Percentiles rank a stretch among this genome's conserved stretches.
These are phyloP conservation scores for Diabrotica undecimpunctata DNA, from an alignment of 1,140 invertebrate genomes.

Conservation along the genomic window DNA sequence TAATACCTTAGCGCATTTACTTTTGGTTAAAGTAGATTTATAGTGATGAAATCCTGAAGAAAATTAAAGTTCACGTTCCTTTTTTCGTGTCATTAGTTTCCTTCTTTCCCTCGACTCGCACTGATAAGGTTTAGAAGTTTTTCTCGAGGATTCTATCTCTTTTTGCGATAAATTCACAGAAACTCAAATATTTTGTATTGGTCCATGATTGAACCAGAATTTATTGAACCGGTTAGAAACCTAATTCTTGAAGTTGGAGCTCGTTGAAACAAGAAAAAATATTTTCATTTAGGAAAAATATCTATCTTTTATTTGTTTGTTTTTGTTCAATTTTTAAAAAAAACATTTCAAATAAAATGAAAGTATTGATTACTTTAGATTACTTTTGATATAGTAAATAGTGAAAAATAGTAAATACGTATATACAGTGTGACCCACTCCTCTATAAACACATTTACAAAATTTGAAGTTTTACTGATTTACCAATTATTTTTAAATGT, in stretches of 20 bases:
- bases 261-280: background rate
- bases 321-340: too few species aligned
- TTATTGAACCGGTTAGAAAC: constrained; percentile 19
- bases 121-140: constrained; percentile 24
- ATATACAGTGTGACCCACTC: too few species aligned
- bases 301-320: too few species aligned
- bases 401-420: too few species aligned
- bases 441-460: too few species aligned
- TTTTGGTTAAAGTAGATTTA: constrained; percentile 41
- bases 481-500: too few species aligned
- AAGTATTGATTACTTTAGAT: too few species aligned
- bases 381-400: too few species aligned
- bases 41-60: constrained; percentile 43
- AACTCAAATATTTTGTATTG: constrained; percentile 23
- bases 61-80: constrained; percentile 41
- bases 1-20: constrained; percentile 40
- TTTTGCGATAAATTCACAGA: constrained; percentile 20
- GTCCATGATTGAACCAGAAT: constrained; percentile 19
- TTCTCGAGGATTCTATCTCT: constrained; percentile 17
- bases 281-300: too few species aligned
- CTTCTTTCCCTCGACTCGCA: constrained; percentile 25
- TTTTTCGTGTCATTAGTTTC: constrained; percentile 38
- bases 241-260: constrained; percentile 9
- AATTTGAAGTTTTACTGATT: too few species aligned
- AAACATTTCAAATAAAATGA: too few species aligned